Percentiles rank a stretch among this genome's conserved stretches.
phyloP scores from a whole-genome alignment of 2,113 vertebrate genomes.

The Bufo bufo region DNA sequence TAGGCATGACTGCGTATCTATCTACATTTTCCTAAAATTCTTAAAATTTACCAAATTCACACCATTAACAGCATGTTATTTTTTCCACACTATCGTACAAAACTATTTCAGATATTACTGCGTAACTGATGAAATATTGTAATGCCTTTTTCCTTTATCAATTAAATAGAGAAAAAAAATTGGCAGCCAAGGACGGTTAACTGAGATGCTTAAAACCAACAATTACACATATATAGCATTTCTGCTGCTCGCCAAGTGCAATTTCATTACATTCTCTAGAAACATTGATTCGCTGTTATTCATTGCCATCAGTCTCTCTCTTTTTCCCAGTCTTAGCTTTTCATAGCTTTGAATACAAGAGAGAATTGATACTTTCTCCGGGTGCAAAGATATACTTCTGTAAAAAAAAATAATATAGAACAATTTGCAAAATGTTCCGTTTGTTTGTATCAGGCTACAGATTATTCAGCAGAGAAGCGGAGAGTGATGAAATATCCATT shows the following conservation, averaged over 20 bases:
- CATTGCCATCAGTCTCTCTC: conserved; percentile 11
- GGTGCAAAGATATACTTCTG: conserved; percentile 19
- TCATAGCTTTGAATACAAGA: conserved; percentile 30
- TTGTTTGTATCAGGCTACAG: not conserved
- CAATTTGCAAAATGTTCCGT: conserved; percentile 20
- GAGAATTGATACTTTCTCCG: conserved; percentile 32
- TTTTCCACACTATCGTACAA: not conserved
- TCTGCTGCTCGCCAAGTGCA: conserved; percentile 29
- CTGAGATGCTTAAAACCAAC: conserved; percentile 27
- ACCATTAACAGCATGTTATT: not conserved
- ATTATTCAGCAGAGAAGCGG: not conserved
- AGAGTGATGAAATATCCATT: not conserved
- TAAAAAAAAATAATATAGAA: conserved; percentile 18
- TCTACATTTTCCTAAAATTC: not conserved
- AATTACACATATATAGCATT: conserved; percentile 37
- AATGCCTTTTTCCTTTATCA: conserved; percentile 11
- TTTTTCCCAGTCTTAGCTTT: conserved; percentile 22
- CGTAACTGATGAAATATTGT: not conserved
- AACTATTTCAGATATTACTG: not conserved
- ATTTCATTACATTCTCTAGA: conserved; percentile 41
- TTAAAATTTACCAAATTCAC: not conserved
- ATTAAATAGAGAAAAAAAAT: conserved; percentile 32
- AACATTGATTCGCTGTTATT: conserved; percentile 45
- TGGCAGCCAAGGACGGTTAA: conserved; percentile 8
- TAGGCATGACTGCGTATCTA: no score